Evolutionary conservation across 2,797 vertebrate species (phyloP).

Genomic region (Syngnathus acus): DNA sequence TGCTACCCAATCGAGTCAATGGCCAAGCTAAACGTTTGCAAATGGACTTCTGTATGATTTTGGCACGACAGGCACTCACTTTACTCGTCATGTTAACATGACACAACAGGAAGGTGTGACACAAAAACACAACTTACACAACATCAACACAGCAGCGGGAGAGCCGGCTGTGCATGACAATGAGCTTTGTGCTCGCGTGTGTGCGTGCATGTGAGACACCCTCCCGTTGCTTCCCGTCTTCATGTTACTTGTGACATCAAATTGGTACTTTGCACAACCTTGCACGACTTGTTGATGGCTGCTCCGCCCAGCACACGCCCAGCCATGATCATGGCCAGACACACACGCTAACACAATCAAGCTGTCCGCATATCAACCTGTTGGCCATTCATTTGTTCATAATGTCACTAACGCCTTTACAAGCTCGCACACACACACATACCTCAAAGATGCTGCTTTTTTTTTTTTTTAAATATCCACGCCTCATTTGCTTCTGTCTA

Average conservation of each 20-base stretch:
- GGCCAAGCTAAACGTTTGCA: not conserved
- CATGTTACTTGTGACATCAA: not conserved
- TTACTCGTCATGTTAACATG: not conserved
- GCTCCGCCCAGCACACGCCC: not conserved
- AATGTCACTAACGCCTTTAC: not conserved
- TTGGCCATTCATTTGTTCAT: not conserved
- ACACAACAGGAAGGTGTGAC: not conserved
- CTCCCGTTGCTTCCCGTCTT: not conserved
- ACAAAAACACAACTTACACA: not conserved
- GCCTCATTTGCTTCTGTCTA: no score
- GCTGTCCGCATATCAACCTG: not conserved
- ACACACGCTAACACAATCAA: not conserved
- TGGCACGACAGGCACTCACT: no score
- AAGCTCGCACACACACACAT: not conserved
- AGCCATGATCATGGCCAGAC: not conserved
- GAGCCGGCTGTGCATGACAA: conserved; percentile 14
- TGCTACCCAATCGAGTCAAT: not conserved
- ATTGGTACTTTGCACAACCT: no score
- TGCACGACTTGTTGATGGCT: no score
- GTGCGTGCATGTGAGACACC: not conserved
- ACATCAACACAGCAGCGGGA: no score
- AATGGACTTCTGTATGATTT: not conserved
- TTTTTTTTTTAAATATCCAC: no score
- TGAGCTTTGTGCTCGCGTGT: conserved; percentile 6
- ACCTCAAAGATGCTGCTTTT: not conserved